These are phyloP conservation scores for Psix sp. DNA, from an alignment of 1,140 invertebrate species.

Conservation along the genomic window DNA sequence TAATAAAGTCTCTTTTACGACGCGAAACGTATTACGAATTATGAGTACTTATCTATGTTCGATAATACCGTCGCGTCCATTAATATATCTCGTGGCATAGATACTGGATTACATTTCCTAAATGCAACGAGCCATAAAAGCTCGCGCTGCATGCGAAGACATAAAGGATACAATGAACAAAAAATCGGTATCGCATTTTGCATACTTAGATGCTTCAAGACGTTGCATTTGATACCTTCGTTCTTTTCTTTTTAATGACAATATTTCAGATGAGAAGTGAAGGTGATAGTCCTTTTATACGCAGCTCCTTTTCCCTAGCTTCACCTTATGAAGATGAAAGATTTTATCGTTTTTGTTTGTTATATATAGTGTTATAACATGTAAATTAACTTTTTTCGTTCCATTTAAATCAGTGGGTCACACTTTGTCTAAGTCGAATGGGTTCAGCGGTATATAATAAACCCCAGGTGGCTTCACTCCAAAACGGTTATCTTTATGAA, in stretches of 20 bases:
- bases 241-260: constrained; percentile 44
- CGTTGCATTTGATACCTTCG: constrained; percentile 29
- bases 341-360: constrained; percentile 39
- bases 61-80: constrained; percentile 59
- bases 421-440: constrained; percentile 35
- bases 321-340: constrained; percentile 23
- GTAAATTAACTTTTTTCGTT: constrained; percentile 28
- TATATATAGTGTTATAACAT: constrained; percentile 35
- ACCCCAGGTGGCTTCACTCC: constrained; percentile 32
- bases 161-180: constrained; percentile 58
- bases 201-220: constrained; percentile 50
- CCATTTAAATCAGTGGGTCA: constrained; percentile 36
- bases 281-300: constrained; percentile 40
- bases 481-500: constrained; percentile 45
- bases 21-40: constrained; percentile 62
- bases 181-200: constrained; percentile 52
- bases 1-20: constrained; percentile 60
- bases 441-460: constrained; percentile 3
- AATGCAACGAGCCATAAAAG: constrained; percentile 58
- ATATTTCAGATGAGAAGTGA: constrained; percentile 37
- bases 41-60: constrained; percentile 61
- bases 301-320: constrained; percentile 14
- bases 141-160: constrained; percentile 40
- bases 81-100: constrained; percentile 59
- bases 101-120: constrained; percentile 60